Evolutionary conservation across 2,113 vertebrate species (phyloP).

Genomic region (Haemorhous mexicanus): DNA sequence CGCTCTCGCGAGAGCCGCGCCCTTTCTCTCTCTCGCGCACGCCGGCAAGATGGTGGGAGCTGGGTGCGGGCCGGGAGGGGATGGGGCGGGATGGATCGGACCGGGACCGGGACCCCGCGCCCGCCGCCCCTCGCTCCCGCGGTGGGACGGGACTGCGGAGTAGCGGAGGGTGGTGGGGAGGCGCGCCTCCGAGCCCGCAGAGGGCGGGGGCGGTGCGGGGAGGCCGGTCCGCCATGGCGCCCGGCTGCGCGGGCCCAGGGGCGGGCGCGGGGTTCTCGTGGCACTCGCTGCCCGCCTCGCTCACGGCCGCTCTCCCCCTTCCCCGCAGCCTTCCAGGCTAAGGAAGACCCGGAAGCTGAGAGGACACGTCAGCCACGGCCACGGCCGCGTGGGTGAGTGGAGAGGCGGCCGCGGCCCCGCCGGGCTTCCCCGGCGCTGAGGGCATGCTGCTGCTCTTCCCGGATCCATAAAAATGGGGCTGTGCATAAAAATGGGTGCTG

Average conservation of each 20-base stretch:
- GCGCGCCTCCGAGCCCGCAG: not conserved
- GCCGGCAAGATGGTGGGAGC: constrained; percentile 23
- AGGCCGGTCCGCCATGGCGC: not conserved
- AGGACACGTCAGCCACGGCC: constrained; percentile 90
- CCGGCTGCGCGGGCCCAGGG: not conserved
- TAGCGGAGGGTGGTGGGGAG: too few species aligned
- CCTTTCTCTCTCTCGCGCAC: not conserved
- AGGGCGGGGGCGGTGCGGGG: not conserved
- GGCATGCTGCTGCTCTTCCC: fast-evolving
- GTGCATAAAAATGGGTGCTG: not conserved
- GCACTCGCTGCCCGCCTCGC: fast-evolving
- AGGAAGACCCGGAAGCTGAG: constrained; percentile 90
- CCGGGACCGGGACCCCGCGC: fast-evolving
- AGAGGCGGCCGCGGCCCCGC: too few species aligned
- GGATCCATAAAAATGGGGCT: fast-evolving
- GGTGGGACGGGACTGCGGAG: not conserved
- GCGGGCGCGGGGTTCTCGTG: fast-evolving
- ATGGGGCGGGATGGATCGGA: fast-evolving
- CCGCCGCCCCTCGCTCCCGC: fast-evolving
- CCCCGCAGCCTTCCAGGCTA: constrained; percentile 77
- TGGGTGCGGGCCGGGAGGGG: fast-evolving
- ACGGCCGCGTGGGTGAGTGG: constrained; percentile 85
- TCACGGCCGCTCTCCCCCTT: not conserved
- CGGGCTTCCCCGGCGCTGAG: fast-evolving
- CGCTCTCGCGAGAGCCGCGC: not conserved